Conservation (phyloP, 2,888 invertebrate genomes). For the Craniophora ligustri region DNA sequence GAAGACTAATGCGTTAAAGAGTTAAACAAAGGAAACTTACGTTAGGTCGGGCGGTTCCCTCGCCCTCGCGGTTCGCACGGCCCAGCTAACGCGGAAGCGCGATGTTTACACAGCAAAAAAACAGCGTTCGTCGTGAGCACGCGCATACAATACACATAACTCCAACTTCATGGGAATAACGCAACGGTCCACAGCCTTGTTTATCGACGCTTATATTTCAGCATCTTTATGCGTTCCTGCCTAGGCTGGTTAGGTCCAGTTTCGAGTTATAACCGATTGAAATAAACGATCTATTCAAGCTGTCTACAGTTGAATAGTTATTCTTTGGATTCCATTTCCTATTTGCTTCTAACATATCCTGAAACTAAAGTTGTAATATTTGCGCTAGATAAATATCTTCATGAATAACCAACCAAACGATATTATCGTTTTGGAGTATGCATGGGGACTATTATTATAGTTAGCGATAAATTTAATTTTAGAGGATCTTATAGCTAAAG, state of each 20-base stretch:
- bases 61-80: conserved; percentile 83
- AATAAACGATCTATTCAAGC: conserved; percentile 45
- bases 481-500: conserved; percentile 33
- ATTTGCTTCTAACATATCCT: conserved; percentile 31
- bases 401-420: background rate
- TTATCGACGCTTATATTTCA: conserved; percentile 49
- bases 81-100: conserved; percentile 77
- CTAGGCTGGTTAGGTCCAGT: conserved; percentile 38
- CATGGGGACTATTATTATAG: conserved; percentile 23
- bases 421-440: conserved; percentile 20
- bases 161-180: conserved; percentile 66
- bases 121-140: conserved; percentile 65
- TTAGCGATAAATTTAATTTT: conserved; percentile 40
- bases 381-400: conserved; percentile 31
- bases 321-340: conserved; percentile 38
- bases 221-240: conserved; percentile 40
- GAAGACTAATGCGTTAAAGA: conserved; percentile 69
- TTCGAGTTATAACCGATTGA: conserved; percentile 44
- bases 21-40: conserved; percentile 80
- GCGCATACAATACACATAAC: conserved; percentile 70
- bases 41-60: conserved; percentile 75
- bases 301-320: conserved; percentile 29
- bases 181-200: conserved; percentile 37
- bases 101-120: conserved; percentile 78
- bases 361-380: conserved; percentile 36